Evolutionary conservation across 2,888 invertebrate species (phyloP).

Genomic region (Allolobophora icterica): DNA sequence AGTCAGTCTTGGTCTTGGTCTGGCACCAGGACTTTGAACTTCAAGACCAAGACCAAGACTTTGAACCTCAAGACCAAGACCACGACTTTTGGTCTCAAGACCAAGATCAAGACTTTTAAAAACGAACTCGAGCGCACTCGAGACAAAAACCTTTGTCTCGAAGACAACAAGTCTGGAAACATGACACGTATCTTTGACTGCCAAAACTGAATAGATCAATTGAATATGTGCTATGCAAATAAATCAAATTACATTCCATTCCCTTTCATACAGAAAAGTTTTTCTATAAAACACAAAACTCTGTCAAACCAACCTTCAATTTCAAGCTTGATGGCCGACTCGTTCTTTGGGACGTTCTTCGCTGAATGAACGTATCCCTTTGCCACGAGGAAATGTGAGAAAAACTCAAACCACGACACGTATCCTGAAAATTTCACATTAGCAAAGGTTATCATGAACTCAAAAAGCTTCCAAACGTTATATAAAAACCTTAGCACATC

Average conservation of each 20-base stretch:
- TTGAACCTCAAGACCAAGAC: too few relatives aligned
- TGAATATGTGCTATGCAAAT: too few relatives aligned
- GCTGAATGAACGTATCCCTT: slow-evolving; percentile 67
- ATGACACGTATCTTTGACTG: background rate
- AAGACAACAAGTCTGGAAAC: too few relatives aligned
- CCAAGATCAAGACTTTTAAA: too few relatives aligned
- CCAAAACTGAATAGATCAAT: background rate
- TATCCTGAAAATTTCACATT: slow-evolving; percentile 66
- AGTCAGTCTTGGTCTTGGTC: too few relatives aligned
- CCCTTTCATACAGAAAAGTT: background rate
- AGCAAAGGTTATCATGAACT: background rate
- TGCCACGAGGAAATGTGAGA: slow-evolving; percentile 76
- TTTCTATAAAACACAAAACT: background rate
- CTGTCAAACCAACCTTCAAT: slow-evolving; percentile 3
- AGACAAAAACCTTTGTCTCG: too few relatives aligned
- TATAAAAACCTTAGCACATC: too few relatives aligned
- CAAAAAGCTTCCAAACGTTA: too few relatives aligned
- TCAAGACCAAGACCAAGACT: too few relatives aligned
- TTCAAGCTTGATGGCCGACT: background rate
- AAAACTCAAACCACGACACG: slow-evolving; percentile 82
- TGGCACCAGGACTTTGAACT: too few relatives aligned
- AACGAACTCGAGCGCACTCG: too few relatives aligned
- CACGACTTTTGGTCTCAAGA: too few relatives aligned
- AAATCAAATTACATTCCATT: background rate
- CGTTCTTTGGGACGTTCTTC: slow-evolving; percentile 21